phyloP scores from a whole-genome alignment of 1,140 invertebrate species.

The Pseudomyrmex flavicornis region DNA sequence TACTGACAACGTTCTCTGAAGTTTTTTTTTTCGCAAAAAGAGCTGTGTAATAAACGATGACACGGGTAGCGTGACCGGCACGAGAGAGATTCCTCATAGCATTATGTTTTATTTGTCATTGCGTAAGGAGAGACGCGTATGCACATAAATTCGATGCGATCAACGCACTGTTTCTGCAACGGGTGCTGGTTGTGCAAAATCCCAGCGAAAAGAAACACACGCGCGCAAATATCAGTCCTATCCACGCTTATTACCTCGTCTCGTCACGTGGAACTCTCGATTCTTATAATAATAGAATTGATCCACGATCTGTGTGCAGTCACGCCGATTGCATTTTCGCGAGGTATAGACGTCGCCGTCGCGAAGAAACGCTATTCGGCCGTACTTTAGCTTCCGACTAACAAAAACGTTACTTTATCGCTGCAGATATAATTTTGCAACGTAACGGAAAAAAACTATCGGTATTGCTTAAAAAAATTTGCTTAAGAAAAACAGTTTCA shows the following conservation, averaged over 20 bases:
- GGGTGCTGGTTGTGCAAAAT: slow-evolving; percentile 62
- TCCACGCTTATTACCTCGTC: slow-evolving; percentile 10
- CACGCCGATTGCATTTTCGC: slow-evolving; percentile 36
- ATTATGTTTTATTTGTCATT: slow-evolving; percentile 72
- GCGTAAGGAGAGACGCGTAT: slow-evolving; percentile 49
- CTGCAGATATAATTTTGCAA: no score
- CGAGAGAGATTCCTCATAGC: slow-evolving; percentile 45
- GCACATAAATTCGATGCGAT: slow-evolving; percentile 54
- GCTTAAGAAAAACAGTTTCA: not conserved
- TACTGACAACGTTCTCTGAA: no score
- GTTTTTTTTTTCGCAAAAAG: slow-evolving; percentile 20
- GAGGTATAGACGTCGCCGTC: not conserved
- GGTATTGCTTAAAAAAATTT: not conserved
- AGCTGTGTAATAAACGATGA: slow-evolving; percentile 53
- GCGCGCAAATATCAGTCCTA: slow-evolving; percentile 7
- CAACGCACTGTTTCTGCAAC: slow-evolving; percentile 58
- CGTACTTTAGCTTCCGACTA: not conserved
- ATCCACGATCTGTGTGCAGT: slow-evolving; percentile 5
- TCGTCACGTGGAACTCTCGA: slow-evolving; percentile 31
- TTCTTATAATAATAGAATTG: slow-evolving; percentile 57
- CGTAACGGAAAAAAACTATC: no score
- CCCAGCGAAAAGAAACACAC: slow-evolving; percentile 23
- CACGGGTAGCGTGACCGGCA: slow-evolving; percentile 40
- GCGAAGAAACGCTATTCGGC: not conserved
- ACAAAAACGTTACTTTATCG: not conserved